Percentiles rank a stretch among this genome's conserved stretches.
phyloP scores from a whole-genome alignment of 2,113 vertebrate genomes.

The Lutjanus erythropterus region DNA sequence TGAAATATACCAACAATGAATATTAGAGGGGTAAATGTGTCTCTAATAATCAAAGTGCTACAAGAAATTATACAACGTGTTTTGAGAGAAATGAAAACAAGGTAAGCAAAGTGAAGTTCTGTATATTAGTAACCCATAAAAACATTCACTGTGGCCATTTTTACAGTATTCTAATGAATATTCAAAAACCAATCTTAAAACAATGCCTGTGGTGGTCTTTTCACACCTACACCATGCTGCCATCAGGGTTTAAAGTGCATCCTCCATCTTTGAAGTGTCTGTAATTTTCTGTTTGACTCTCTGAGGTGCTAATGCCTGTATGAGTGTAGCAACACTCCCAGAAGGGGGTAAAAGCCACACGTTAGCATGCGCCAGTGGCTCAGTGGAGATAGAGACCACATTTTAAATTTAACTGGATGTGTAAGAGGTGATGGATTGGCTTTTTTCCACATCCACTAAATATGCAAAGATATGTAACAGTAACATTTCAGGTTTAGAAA shows the following conservation, averaged over 20 bases:
- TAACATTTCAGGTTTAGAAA: neutral
- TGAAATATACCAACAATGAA: neutral
- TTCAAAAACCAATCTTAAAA: neutral
- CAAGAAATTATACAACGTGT: neutral
- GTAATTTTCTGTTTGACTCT: conserved; percentile 47
- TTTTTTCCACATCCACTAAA: conserved; percentile 20
- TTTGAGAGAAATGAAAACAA: neutral
- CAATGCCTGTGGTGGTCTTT: neutral
- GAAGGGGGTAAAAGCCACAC: neutral
- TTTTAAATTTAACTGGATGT: conserved; percentile 2
- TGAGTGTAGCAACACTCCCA: conserved; percentile 25
- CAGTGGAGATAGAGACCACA: neutral
- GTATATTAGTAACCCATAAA: neutral
- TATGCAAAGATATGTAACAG: neutral
- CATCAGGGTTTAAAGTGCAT: conserved; percentile 38
- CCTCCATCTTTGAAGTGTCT: conserved; percentile 39
- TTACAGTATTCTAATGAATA: neutral
- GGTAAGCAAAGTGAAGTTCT: no score
- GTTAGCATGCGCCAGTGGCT: conserved; percentile 8
- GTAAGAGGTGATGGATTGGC: conserved; percentile 28
- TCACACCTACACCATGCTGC: neutral
- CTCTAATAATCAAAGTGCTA: neutral
- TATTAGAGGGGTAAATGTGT: neutral
- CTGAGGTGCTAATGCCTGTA: conserved; percentile 33
- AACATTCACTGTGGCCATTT: neutral